Evolutionary conservation across 2,113 vertebrate genomes (phyloP).

Genomic region (Hassar affinis): DNA sequence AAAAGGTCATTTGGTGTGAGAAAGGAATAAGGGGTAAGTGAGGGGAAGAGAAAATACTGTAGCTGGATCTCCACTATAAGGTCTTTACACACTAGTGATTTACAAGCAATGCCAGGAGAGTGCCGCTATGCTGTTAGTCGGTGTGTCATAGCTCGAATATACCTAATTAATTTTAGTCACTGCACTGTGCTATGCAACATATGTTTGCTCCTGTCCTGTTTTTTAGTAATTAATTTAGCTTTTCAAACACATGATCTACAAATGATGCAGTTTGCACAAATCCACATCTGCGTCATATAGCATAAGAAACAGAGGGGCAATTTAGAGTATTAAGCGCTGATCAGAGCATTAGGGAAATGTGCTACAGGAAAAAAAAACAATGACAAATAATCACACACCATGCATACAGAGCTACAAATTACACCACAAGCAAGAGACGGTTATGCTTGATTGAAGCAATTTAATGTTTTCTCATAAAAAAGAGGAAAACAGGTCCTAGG

Average conservation of each 20-base stretch:
- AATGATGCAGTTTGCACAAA: conserved; percentile 54
- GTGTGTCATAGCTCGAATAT: conserved; percentile 28
- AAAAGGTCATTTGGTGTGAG: conserved; percentile 83
- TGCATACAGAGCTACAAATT: conserved; percentile 81
- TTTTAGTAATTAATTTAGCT: conserved; percentile 54
- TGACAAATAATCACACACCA: conserved; percentile 81
- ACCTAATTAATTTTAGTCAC: conserved; percentile 52
- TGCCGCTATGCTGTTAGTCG: conserved; percentile 36
- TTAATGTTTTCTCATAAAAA: conserved; percentile 85
- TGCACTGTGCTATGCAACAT: conserved; percentile 43
- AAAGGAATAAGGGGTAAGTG: conserved; percentile 52
- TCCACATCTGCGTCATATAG: conserved; percentile 71
- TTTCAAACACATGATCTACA: conserved; percentile 44
- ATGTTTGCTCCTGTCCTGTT: conserved; percentile 48
- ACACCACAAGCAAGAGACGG: conserved; percentile 80
- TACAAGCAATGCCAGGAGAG: conserved; percentile 42
- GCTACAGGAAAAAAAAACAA: conserved; percentile 82
- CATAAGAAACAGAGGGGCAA: conserved; percentile 75
- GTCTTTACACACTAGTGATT: conserved; percentile 30
- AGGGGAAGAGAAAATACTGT: conserved; percentile 44
- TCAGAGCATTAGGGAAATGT: conserved; percentile 75
- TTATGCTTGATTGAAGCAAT: conserved; percentile 92
- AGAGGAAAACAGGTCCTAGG: conserved; percentile 77
- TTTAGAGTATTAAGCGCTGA: conserved; percentile 81
- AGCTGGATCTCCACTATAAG: not conserved